Conservation (phyloP, 2,113 vertebrate genomes). For the Elephantulus edwardii region DNA sequence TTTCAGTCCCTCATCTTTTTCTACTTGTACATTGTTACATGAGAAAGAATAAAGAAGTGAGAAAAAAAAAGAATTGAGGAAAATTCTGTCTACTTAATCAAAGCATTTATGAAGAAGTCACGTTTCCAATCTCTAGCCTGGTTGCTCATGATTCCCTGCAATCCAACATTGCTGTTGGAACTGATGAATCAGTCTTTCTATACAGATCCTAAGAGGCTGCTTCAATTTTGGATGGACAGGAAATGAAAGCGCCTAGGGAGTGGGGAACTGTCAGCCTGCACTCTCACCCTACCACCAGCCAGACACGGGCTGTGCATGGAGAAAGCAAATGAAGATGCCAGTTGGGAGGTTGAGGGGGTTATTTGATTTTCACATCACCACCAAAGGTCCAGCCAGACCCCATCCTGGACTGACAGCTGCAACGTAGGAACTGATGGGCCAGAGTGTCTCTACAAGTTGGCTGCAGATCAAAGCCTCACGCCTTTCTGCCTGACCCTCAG, state of each 20-base stretch:
- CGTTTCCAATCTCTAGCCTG: neutral
- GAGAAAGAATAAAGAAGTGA: neutral
- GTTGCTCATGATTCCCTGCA: neutral
- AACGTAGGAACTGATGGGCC: neutral
- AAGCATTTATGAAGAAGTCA: constrained; percentile 53
- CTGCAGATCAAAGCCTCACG: neutral
- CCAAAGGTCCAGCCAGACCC: neutral
- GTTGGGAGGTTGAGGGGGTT: neutral
- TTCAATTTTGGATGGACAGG: constrained; percentile 30
- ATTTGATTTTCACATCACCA: neutral
- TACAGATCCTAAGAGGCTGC: constrained; percentile 21
- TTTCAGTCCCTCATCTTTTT: neutral
- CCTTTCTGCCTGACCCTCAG: neutral
- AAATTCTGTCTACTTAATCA: constrained; percentile 35
- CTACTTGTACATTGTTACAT: neutral
- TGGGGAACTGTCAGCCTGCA: neutral
- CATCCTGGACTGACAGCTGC: neutral
- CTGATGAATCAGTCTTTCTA: constrained; percentile 43
- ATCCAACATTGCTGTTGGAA: neutral
- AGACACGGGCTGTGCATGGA: neutral
- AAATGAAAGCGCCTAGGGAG: constrained; percentile 34
- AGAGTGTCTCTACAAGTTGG: neutral
- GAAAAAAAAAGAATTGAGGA: neutral
- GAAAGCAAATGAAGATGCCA: constrained; percentile 14
- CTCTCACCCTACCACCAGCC: neutral